Evolutionary conservation across 2,113 vertebrate genomes (phyloP), one percentile per base, ranked within the genome.

Genomic region (Etia nguti): DNA sequence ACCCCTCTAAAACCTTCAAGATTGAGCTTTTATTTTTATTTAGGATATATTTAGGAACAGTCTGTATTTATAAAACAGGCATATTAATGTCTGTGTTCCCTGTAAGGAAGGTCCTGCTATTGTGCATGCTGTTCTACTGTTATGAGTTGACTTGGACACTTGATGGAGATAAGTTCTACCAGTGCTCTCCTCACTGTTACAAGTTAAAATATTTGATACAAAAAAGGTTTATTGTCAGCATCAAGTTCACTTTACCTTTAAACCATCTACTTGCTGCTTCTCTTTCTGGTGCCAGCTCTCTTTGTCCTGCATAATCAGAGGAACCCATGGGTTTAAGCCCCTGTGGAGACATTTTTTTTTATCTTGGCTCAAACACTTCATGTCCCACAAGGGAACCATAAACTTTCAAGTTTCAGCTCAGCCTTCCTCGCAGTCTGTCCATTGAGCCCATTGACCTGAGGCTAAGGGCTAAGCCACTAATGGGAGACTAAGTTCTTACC

Each of bases 321-420:
- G 54, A 36, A 73, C 88, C 83, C 80, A 10, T 85, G 81, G 84
- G 81, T 83, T 86, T 68, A 86, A 84, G 26, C 52, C 81, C 84
- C 81, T 29, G 54, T 77, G 88, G 86, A 80, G 55, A 20, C 43
- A 22, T 62, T 34, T 56, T 70, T 52, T 8, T 73, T 59, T 52
- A 86, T 94, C 84, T 92, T 46, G 13, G 31, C 77, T 85, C 9
- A 2, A 88, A 81, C 65, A 83, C 79, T 88, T 34, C 22, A 80
- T 59, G 68, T 93, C 90, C 93, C 94, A 92, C 77, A 87, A 83
- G 90, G 87, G 81, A 79, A 80, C 55, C 50, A 12, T 59, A 86
- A 60, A 85, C 91, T 93, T 91, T 94, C 80, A 92, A 89, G 79
- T 93, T 83, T 86, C 18, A 86, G 83, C 36, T 75, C 80, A 83